phyloP scores from a whole-genome alignment of 2,797 vertebrate genomes.

The Lithobates sylvaticus region DNA sequence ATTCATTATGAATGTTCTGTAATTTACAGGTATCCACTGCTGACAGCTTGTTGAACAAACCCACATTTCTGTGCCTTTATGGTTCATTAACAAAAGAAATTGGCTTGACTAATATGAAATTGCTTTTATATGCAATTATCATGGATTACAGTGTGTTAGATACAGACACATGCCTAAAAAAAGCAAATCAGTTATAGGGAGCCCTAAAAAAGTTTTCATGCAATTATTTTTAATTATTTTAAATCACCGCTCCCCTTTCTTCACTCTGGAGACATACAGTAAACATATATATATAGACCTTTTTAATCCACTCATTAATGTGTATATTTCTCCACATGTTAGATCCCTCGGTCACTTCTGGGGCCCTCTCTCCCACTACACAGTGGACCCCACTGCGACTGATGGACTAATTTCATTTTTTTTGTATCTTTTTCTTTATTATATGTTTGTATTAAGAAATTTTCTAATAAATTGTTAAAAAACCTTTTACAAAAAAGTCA shows the following conservation, averaged over 20 bases:
- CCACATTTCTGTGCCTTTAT: conserved; percentile 44
- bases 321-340: too few relatives aligned
- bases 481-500: too few relatives aligned
- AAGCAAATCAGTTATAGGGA: background rate
- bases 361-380: too few relatives aligned
- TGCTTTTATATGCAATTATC: conserved; percentile 46
- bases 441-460: too few relatives aligned
- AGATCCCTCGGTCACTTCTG: too few relatives aligned
- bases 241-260: background rate
- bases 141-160: conserved; percentile 10
- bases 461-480: too few relatives aligned
- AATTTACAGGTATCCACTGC: conserved; percentile 53
- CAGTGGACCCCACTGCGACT: too few relatives aligned
- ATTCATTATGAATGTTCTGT: conserved; percentile 17
- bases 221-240: background rate
- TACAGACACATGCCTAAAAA: background rate
- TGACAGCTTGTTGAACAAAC: conserved; percentile 51
- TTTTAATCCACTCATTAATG: too few relatives aligned
- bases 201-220: background rate
- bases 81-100: conserved; percentile 54
- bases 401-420: too few relatives aligned
- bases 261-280: too few relatives aligned
- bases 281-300: too few relatives aligned
- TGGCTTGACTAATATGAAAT: conserved; percentile 38
- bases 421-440: too few relatives aligned